Evolutionary conservation across 1,140 invertebrate species (phyloP).

Genomic region (Anastatus disparis): DNA sequence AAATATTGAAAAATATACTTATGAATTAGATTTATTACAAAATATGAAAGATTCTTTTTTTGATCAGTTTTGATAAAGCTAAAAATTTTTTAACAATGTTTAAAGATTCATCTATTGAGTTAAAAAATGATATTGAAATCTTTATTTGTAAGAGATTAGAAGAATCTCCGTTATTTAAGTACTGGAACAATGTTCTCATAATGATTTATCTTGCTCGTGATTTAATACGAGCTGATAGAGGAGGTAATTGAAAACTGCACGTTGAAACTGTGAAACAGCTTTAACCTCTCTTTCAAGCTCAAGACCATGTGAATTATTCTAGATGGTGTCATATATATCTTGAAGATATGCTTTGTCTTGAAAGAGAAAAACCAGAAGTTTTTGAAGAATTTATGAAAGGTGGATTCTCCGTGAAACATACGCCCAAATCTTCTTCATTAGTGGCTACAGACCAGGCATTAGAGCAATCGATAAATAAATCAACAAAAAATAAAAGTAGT

Average conservation of each 20-base stretch:
- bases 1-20: no score
- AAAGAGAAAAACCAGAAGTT: not conserved
- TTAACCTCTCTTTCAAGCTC: not conserved
- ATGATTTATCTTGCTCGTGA: slow-evolving; percentile 14
- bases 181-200: slow-evolving; percentile 15
- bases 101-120: not conserved
- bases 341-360: not conserved
- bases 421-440: not conserved
- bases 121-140: not conserved
- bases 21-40: no score
- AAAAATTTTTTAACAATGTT: not conserved
- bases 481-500: not conserved
- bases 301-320: slow-evolving; percentile 2
- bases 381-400: not conserved
- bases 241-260: slow-evolving; percentile 1
- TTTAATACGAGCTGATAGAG: slow-evolving; percentile 6
- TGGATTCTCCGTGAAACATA: not conserved
- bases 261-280: not conserved
- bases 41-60: no score
- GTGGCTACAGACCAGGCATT: not conserved
- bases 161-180: slow-evolving; percentile 20
- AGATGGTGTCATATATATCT: not conserved
- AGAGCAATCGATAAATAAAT: not conserved
- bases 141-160: slow-evolving; percentile 26
- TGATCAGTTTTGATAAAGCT: no score